Evolutionary conservation across 2,797 vertebrate species (phyloP).

Genomic region (Pseudomugil tenellus): DNA sequence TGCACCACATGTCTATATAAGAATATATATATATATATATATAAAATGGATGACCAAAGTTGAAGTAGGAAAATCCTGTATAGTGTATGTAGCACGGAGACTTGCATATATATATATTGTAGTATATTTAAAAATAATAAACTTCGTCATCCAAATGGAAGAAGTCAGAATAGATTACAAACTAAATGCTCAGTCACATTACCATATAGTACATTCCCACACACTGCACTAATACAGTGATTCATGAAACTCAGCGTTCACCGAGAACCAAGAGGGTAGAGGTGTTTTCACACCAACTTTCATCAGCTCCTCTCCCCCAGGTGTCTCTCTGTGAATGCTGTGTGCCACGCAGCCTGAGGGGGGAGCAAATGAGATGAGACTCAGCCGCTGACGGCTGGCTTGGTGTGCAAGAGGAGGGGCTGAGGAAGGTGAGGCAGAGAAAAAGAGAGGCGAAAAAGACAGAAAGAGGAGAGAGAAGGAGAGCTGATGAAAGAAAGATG

Average conservation of each 20-base stretch:
- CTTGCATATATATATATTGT: no score
- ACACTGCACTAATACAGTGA: slow-evolving; percentile 44
- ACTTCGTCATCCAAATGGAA: slow-evolving; percentile 26
- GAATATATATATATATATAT: no score
- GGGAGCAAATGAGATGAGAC: slow-evolving; percentile 64
- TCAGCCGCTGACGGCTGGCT: slow-evolving; percentile 15
- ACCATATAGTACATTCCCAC: slow-evolving; percentile 3
- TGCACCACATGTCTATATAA: no score
- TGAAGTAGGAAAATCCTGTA: no score
- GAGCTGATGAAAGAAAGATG: slow-evolving; percentile 19
- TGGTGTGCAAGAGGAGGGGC: background rate
- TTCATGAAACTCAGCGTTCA: slow-evolving; percentile 42
- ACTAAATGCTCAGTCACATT: slow-evolving; percentile 5
- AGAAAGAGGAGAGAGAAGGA: background rate
- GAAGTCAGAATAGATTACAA: slow-evolving; percentile 18
- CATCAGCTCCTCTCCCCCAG: slow-evolving; percentile 30
- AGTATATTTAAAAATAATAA: no score
- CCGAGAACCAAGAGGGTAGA: slow-evolving; percentile 38
- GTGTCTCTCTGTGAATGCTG: slow-evolving; percentile 35
- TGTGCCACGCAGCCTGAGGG: slow-evolving; percentile 55
- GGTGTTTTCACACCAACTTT: slow-evolving; percentile 32
- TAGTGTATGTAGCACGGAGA: no score
- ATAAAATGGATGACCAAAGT: no score
- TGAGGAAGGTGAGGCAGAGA: slow-evolving; percentile 18
- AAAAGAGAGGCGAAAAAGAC: slow-evolving; percentile 3